These are phyloP conservation scores for Aphelinus certus DNA, from an alignment of 1,140 invertebrate species.

Conservation along the genomic window DNA sequence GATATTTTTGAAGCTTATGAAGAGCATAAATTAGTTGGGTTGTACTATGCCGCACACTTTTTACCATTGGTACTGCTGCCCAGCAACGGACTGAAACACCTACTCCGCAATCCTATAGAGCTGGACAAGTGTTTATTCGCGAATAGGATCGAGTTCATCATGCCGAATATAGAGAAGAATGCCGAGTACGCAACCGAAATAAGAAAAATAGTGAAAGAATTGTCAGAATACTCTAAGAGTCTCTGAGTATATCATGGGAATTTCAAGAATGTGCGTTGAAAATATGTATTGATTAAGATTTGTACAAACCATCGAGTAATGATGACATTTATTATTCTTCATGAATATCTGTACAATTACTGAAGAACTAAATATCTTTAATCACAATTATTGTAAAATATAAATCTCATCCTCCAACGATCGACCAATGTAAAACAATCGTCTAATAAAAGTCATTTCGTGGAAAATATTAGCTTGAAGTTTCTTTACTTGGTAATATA, in stretches of 20 bases:
- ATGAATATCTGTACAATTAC: not conserved
- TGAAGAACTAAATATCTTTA: not conserved
- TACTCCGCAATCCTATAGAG: not conserved
- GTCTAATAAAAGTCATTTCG: not conserved
- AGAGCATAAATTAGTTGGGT: not conserved
- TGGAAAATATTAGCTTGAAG: not conserved
- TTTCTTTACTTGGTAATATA: conserved; percentile 37
- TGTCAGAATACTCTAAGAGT: not conserved
- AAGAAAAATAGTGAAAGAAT: not conserved
- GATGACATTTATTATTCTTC: not conserved
- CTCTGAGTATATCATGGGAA: too few species aligned
- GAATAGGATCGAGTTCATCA: too few species aligned
- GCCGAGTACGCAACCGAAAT: not conserved
- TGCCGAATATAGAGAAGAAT: not conserved
- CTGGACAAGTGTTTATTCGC: too few species aligned
- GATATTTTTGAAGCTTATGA: not conserved
- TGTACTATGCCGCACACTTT: not conserved
- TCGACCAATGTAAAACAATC: not conserved
- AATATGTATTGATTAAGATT: not conserved
- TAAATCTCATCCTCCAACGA: not conserved
- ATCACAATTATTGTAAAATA: not conserved
- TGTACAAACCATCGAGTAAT: not conserved
- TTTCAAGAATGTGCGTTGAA: not conserved
- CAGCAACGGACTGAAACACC: not conserved
- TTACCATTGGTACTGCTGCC: not conserved